Evolutionary conservation across 2,113 vertebrate species (phyloP).

Genomic region (Cyanistes caeruleus): DNA sequence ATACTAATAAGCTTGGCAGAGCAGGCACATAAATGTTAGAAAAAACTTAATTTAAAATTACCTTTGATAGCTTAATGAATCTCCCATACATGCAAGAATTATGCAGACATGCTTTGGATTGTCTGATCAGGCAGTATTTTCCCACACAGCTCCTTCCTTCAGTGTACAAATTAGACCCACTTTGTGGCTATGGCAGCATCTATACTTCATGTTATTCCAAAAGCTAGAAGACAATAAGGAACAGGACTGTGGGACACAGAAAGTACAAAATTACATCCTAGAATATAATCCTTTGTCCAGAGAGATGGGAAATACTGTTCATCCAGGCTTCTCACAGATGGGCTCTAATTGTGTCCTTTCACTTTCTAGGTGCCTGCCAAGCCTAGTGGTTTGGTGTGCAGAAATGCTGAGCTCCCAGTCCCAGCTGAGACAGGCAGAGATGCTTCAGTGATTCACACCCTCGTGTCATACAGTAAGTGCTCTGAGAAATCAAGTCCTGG

Average conservation of each 20-base stretch:
- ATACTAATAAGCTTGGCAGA: background rate
- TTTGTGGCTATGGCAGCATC: background rate
- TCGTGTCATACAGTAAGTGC: background rate
- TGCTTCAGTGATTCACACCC: conserved; percentile 12
- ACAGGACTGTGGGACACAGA: background rate
- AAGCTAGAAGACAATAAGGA: background rate
- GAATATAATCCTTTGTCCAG: background rate
- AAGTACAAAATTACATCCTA: background rate
- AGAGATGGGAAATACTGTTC: background rate
- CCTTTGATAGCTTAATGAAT: background rate
- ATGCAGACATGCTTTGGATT: background rate
- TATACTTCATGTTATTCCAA: background rate
- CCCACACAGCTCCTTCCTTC: background rate
- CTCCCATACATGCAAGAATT: background rate
- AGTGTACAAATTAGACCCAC: background rate
- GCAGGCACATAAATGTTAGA: background rate
- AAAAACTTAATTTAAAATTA: conserved; percentile 3
- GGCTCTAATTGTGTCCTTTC: background rate
- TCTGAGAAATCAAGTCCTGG: background rate
- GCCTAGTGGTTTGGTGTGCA: background rate
- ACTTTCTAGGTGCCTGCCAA: background rate
- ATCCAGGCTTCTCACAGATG: background rate
- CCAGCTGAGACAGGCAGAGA: background rate
- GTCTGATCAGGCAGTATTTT: background rate
- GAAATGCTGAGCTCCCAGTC: conserved; percentile 9